A percentile compares a stretch with the other conserved stretches of the same genome.
These are phyloP conservation scores for Perognathus longimembris DNA, from an alignment of 2,113 vertebrate genomes.

Conservation along the genomic window DNA sequence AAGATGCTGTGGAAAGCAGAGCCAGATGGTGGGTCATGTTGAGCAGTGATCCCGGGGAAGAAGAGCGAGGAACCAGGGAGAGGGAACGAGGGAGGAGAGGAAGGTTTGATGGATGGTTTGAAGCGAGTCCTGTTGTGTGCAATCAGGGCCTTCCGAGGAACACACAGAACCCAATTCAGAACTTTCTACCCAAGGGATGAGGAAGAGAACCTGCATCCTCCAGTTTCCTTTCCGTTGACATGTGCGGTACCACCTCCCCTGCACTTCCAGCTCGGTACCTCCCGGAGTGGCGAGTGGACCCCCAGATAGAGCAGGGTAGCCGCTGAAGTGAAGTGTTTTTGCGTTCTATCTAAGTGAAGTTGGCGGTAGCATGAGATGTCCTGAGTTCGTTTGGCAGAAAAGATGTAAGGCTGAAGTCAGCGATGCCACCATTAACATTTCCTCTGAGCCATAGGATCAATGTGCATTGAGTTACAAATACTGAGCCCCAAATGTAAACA, in stretches of 20 bases:
- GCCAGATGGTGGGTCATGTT: background rate
- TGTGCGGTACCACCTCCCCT: background rate
- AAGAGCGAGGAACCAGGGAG: background rate
- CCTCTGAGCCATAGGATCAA: background rate
- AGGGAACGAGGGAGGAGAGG: background rate
- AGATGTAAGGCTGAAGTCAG: background rate
- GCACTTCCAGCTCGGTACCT: slow-evolving; percentile 53
- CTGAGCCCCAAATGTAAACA: background rate
- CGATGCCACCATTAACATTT: background rate
- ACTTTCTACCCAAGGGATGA: background rate
- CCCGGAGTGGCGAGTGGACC: background rate
- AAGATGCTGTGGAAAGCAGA: background rate
- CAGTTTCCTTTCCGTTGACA: background rate
- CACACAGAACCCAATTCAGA: background rate
- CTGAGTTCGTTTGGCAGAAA: background rate
- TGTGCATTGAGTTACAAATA: background rate
- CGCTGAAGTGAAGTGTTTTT: background rate
- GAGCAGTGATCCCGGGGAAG: background rate
- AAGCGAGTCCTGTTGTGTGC: background rate
- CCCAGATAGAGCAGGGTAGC: slow-evolving; percentile 1
- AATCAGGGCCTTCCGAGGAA: background rate
- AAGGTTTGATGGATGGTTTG: background rate
- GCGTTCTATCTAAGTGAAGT: background rate
- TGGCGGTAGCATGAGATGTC: background rate
- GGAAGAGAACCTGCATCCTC: background rate